A percentile compares a stretch with the other conserved stretches of the same genome.
Conservation (phyloP, 2,113 vertebrate genomes). For the Sorex araneus region DNA sequence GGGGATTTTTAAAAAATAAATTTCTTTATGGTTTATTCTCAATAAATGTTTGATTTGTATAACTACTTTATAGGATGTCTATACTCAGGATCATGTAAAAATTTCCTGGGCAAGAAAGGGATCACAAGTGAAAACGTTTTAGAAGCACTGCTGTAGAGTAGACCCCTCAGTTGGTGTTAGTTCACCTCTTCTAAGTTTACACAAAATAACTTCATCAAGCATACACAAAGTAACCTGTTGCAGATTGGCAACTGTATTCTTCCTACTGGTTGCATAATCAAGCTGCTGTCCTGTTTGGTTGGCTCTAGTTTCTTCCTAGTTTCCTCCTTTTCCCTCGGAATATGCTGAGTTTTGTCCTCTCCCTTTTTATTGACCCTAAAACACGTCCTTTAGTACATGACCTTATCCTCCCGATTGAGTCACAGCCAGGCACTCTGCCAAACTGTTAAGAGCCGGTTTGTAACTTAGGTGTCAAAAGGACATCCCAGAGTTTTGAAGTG, state of each 20-base stretch:
- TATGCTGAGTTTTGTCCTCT: background rate
- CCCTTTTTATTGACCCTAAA: background rate
- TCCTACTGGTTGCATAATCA: background rate
- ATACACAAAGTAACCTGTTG: background rate
- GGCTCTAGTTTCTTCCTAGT: background rate
- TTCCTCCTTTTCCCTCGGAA: background rate
- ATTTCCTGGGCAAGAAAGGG: too few species aligned
- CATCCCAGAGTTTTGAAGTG: slow-evolving; percentile 4
- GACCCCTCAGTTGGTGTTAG: background rate
- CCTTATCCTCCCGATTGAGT: background rate
- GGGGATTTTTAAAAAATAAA: too few species aligned
- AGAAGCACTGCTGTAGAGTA: background rate
- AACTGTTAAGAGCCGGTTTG: background rate
- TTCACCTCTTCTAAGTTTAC: background rate
- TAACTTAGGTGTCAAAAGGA: slow-evolving; percentile 3
- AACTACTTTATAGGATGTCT: too few species aligned
- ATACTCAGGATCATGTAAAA: too few species aligned
- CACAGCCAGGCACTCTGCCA: background rate
- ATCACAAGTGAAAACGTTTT: too few species aligned
- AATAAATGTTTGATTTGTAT: too few species aligned
- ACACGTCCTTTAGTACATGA: background rate
- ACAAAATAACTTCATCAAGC: background rate
- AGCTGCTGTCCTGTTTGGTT: background rate
- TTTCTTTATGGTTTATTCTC: too few species aligned
- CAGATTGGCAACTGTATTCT: background rate